Conservation (phyloP, 2,888 invertebrate genomes). For the Nysson spinosus region DNA sequence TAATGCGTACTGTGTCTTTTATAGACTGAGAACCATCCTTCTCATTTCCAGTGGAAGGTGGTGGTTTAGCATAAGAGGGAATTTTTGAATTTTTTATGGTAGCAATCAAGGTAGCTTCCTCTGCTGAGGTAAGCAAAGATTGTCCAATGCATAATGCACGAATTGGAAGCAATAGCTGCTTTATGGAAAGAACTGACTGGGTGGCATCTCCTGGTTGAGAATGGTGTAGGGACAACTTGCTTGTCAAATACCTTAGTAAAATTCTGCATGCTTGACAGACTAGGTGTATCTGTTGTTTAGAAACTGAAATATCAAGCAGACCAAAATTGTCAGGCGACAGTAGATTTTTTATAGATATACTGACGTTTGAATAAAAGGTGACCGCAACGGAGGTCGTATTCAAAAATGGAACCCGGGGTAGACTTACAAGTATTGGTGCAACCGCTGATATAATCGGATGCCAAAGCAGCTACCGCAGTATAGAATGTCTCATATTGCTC, state of each 20-base stretch:
- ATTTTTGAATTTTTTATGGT: slow-evolving; percentile 85
- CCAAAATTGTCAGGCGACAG: neutral
- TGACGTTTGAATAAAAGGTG: neutral
- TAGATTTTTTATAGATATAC: neutral
- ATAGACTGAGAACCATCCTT: slow-evolving; percentile 80
- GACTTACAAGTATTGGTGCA: slow-evolving; percentile 86
- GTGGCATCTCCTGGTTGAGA: slow-evolving; percentile 67
- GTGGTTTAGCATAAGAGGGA: slow-evolving; percentile 78
- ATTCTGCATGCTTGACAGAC: slow-evolving; percentile 85
- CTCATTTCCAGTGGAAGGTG: slow-evolving; percentile 78
- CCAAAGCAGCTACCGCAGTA: slow-evolving; percentile 90
- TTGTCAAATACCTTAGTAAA: slow-evolving; percentile 83
- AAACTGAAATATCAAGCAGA: slow-evolving; percentile 78
- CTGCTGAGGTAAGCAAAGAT: slow-evolving; percentile 85
- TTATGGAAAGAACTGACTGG: slow-evolving; percentile 75
- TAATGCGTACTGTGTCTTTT: slow-evolving; percentile 80
- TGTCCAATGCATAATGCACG: slow-evolving; percentile 86
- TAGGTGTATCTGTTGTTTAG: slow-evolving; percentile 83
- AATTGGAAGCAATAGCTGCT: slow-evolving; percentile 83
- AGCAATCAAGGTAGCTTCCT: slow-evolving; percentile 87
- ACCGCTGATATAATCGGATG: slow-evolving; percentile 90
- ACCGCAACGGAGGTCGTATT: neutral
- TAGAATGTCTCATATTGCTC: slow-evolving; percentile 91
- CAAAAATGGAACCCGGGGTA: neutral
- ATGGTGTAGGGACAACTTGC: slow-evolving; percentile 74